These are phyloP conservation scores for Drosophila pseudoananassae DNA, from an alignment of 1,140 invertebrate species.

Conservation along the genomic window DNA sequence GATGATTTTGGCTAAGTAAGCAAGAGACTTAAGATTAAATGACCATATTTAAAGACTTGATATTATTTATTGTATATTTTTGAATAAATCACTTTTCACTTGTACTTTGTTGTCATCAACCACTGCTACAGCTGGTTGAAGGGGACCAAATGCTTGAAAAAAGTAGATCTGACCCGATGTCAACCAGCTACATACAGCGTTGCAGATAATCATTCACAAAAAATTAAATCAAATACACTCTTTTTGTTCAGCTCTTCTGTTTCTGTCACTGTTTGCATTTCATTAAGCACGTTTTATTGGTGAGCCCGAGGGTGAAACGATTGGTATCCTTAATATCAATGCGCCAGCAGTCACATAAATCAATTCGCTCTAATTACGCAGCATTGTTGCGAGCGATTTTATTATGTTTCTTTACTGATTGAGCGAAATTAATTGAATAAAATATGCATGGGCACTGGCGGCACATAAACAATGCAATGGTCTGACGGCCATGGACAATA, in stretches of 20 bases:
- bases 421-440: slow-evolving; percentile 68
- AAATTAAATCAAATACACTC: slow-evolving; percentile 47
- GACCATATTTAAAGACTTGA: neutral
- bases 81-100: slow-evolving; percentile 15
- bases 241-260: slow-evolving; percentile 49
- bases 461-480: slow-evolving; percentile 14
- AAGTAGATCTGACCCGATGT: slow-evolving; percentile 83
- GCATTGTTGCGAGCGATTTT: slow-evolving; percentile 51
- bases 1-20: neutral
- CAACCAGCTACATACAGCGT: slow-evolving; percentile 84
- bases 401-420: slow-evolving; percentile 24
- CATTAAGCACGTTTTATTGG: slow-evolving; percentile 62
- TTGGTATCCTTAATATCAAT: slow-evolving; percentile 19
- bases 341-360: slow-evolving; percentile 56
- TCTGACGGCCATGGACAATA: neutral
- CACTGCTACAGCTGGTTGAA: slow-evolving; percentile 84
- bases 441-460: slow-evolving; percentile 29
- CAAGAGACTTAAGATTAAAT: neutral
- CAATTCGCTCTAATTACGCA: slow-evolving; percentile 70
- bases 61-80: neutral
- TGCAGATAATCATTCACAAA: slow-evolving; percentile 41
- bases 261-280: slow-evolving; percentile 65
- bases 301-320: slow-evolving; percentile 4
- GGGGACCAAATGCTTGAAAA: slow-evolving; percentile 80
- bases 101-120: slow-evolving; percentile 68